These are phyloP conservation scores for Plemyria rubiginata DNA, from an alignment of 2,888 invertebrate species.

Conservation along the genomic window DNA sequence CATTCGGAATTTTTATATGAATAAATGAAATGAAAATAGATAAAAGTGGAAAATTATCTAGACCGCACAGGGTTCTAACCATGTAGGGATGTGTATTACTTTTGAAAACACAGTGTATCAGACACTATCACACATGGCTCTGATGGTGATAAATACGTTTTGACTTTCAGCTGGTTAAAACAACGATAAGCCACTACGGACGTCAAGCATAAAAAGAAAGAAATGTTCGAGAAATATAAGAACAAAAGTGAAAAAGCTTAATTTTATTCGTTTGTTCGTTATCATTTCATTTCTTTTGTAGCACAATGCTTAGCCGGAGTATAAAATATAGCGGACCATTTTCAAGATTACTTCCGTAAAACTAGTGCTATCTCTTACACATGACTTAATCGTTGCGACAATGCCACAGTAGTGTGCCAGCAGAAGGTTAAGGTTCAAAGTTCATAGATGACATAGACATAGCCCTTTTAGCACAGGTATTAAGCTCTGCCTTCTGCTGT, in stretches of 20 bases:
- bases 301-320: constrained; percentile 17
- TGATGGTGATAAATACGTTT: too few species aligned
- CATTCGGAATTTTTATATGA: not conserved
- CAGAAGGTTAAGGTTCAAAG: constrained; percentile 18
- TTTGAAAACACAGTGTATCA: too few species aligned
- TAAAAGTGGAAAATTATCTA: too few species aligned
- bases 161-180: too few species aligned
- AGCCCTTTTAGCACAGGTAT: too few species aligned
- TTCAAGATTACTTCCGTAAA: constrained; percentile 37
- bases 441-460: too few species aligned
- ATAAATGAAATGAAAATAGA: not conserved
- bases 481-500: too few species aligned
- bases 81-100: too few species aligned
- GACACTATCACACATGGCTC: too few species aligned
- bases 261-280: constrained; percentile 12
- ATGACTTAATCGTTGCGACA: constrained; percentile 41
- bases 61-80: too few species aligned
- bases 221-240: too few species aligned
- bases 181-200: not conserved
- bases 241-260: constrained; percentile 1
- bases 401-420: constrained; percentile 13
- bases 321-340: constrained; percentile 34
- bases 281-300: constrained; percentile 24
- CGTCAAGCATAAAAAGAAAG: too few species aligned
- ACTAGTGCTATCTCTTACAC: constrained; percentile 43